A percentile compares a stretch with the other conserved stretches of the same genome.
Conservation (phyloP, 2,888 invertebrate species). For the Drosophila mayaguana region DNA sequence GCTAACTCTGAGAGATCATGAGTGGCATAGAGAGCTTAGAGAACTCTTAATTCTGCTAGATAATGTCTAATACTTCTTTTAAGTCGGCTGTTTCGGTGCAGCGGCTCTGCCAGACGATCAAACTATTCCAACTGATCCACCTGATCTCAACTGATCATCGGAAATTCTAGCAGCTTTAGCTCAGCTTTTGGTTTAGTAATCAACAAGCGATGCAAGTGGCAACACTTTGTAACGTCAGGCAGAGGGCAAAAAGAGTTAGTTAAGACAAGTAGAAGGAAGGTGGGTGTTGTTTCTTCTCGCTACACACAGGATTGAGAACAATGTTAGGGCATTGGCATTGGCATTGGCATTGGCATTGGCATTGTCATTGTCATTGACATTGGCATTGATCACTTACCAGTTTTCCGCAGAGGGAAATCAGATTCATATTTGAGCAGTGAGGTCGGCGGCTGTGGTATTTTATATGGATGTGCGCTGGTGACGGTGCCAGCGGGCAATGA, state of each 20-base stretch:
- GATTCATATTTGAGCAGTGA: constrained; percentile 85
- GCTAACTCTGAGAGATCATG: not conserved
- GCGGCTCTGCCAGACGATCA: not conserved
- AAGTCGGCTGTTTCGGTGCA: not conserved
- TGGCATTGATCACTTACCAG: constrained; percentile 88
- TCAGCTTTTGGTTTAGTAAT: constrained; percentile 35
- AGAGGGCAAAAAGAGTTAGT: constrained; percentile 32
- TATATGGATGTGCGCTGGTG: constrained; percentile 89
- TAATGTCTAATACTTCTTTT: not conserved
- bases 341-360: not conserved
- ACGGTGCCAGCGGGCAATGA: constrained; percentile 87
- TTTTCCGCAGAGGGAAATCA: constrained; percentile 97
- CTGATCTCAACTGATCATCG: not conserved
- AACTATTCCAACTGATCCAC: not conserved
- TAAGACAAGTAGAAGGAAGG: not conserved
- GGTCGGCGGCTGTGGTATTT: constrained; percentile 88
- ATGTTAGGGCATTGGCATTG: not conserved
- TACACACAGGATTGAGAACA: not conserved
- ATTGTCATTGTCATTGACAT: not conserved
- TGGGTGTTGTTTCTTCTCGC: not conserved
- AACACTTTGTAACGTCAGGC: constrained; percentile 42
- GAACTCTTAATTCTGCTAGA: not conserved
- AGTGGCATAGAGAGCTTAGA: not conserved
- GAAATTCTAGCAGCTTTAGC: not conserved
- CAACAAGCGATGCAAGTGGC: constrained; percentile 38